phyloP scores from a whole-genome alignment of 2,888 invertebrate species.

The Hypena proboscidalis region DNA sequence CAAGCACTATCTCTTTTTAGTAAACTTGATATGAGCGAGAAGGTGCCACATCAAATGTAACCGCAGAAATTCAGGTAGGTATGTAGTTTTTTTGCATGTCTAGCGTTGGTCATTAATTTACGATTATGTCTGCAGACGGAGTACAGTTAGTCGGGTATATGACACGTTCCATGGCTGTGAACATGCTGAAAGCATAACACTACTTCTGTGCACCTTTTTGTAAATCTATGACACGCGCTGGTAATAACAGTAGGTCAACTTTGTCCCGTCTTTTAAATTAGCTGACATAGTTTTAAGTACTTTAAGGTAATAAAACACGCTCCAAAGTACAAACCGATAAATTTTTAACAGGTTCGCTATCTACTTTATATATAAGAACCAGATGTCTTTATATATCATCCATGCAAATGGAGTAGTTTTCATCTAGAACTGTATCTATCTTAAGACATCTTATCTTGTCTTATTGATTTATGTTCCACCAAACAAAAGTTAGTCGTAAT shows the following conservation, averaged over 20 bases:
- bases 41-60: slow-evolving; percentile 12
- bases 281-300: too few species aligned
- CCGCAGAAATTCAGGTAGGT: slow-evolving; percentile 27
- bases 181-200: slow-evolving; percentile 48
- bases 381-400: too few species aligned
- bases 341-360: too few species aligned
- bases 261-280: background rate
- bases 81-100: slow-evolving; percentile 23
- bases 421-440: too few species aligned
- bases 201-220: slow-evolving; percentile 30
- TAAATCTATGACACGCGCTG: slow-evolving; percentile 3
- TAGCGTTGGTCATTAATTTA: slow-evolving; percentile 65
- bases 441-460: too few species aligned
- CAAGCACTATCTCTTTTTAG: slow-evolving; percentile 8
- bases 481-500: too few species aligned
- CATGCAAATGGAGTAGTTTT: too few species aligned
- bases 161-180: slow-evolving; percentile 55
- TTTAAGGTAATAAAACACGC: background rate
- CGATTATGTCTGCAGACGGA: slow-evolving; percentile 59
- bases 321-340: too few species aligned
- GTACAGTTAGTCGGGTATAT: slow-evolving; percentile 47
- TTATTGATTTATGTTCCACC: too few species aligned
- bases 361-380: too few species aligned
- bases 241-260: slow-evolving; percentile 7
- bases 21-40: slow-evolving; percentile 12